phyloP scores from a whole-genome alignment of 2,113 vertebrate species.

The Corydoras maculifer region DNA sequence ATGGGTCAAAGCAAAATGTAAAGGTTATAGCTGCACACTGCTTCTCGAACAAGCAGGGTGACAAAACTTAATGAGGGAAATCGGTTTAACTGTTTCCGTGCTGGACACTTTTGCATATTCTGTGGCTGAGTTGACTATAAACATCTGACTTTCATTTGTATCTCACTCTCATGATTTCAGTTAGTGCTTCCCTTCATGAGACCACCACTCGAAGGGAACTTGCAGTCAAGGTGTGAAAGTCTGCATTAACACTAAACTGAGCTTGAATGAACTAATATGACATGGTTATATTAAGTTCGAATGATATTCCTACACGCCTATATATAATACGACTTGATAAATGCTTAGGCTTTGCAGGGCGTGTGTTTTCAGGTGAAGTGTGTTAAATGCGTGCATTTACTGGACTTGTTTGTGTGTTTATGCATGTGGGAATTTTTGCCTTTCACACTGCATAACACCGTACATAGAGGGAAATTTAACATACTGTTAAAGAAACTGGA shows the following conservation, averaged over 20 bases:
- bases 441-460: background rate
- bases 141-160: slow-evolving; percentile 47
- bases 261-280: too few relatives aligned
- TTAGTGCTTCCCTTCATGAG: slow-evolving; percentile 34
- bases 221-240: background rate
- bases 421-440: background rate
- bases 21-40: background rate
- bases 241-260: too few relatives aligned
- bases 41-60: slow-evolving; percentile 24
- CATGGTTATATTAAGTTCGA: too few relatives aligned
- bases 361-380: too few relatives aligned
- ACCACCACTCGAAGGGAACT: slow-evolving; percentile 4
- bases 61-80: slow-evolving; percentile 6
- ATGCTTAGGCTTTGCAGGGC: background rate
- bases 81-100: slow-evolving; percentile 69
- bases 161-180: slow-evolving; percentile 50
- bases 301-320: too few relatives aligned
- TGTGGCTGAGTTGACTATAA: slow-evolving; percentile 65
- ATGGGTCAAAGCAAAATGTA: background rate
- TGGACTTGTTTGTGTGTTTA: slow-evolving; percentile 2
- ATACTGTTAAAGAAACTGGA: background rate
- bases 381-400: background rate
- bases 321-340: background rate
- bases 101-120: slow-evolving; percentile 58
- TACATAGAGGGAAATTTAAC: slow-evolving; percentile 20